Base-by-base conservation (phyloP, 2,113 vertebrate species). In the Rhombomys opimus region DNA sequence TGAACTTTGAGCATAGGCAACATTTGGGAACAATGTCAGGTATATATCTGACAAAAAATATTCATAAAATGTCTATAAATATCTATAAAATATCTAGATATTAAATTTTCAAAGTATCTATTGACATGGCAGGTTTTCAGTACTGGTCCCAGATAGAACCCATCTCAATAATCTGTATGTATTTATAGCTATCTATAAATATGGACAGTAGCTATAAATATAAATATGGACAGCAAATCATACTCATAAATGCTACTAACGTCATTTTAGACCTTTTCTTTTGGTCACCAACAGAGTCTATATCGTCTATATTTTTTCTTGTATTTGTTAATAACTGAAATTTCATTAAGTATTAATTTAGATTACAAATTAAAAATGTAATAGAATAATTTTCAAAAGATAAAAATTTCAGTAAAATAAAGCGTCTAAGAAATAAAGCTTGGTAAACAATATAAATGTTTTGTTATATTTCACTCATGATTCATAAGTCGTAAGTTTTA, bases 71-170 rank as follows among this genome's bases (percentile, higher is more conserved):
- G 46, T 46, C 46, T 46, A 46, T 46, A 46, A 46, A 46, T 46
- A 46, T 46, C 46, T 46, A 46, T 4, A 46, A 46, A 46, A 46
- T 46, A 46, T 46, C 46, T 46, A 46, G 46, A 46, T 46, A 46
- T 46, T 46, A 46, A 46, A 46, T 46, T 85, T 50, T 76, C 93
- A 90, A 78, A 95, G 10, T 5, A 65, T 68, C 54, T 63, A 92
- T 9, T 41, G 35, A 65, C 90, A 96, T 87, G 94, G 41, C 90
- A 96, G 12, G 25, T 32, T 96, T 76, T 14, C 70, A 46, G 9
- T 84, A 52, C 1, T 3, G 72, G 15, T 35, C 38, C 22, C 2
- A 89, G 17, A 81, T 1, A 41, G 15, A 20, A 85, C 12, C 1
- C 5, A 86, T 57, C 2, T 15, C 0, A 61, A 46, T 90, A 63